Base-by-base conservation (phyloP, 2,797 vertebrate genomes). In the Monodelphis domestica region DNA sequence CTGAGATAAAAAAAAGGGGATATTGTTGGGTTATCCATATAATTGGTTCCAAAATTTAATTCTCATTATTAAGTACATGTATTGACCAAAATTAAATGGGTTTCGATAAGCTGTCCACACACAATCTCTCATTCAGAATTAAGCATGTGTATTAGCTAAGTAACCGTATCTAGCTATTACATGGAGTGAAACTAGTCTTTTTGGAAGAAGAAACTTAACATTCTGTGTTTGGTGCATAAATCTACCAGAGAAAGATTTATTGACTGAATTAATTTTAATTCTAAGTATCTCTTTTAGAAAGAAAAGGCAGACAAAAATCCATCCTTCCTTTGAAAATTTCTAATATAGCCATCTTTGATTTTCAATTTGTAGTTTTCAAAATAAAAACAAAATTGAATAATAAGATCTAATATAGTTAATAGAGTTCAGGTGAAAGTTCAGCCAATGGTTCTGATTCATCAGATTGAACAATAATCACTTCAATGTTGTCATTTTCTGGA, bases 21-120 rank as follows among this genome's bases (percentile, higher is more conserved):
- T 3, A 2, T 1, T 0, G 5, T n/a, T 4, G 0, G 0, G 5
- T 54, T 55, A 63, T 91, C 59, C 95, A 54, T 2, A 4, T 90
- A 88, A 84, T 56, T 55, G 17, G 51, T 89, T 28, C 56, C 5
- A 53, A 33, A 84, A 3, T 84, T 53, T 90, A 45, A 26, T 78
- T 45, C 38, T 78, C 21, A 78, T 45, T 38, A 10, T 78, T 78
- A 45, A 78, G 21, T 78, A 78, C 14, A 45, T 45, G 38, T 78
- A 24, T 78, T 38, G n/a, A 78, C 38, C 63, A 78, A 45, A 78
- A 78, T 78, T 78, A 45, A n/a, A 21, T 78, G 6, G 6, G 38
- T 78, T 45, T 17, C 6, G 78, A 21, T n/a, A 45, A 45, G n/a
- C 15, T 14, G 0, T 78, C n/a, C n/a, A 38, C n/a, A 45, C n/a